phyloP scores from a whole-genome alignment of 1,140 invertebrate species.

The Linepithema humile region DNA sequence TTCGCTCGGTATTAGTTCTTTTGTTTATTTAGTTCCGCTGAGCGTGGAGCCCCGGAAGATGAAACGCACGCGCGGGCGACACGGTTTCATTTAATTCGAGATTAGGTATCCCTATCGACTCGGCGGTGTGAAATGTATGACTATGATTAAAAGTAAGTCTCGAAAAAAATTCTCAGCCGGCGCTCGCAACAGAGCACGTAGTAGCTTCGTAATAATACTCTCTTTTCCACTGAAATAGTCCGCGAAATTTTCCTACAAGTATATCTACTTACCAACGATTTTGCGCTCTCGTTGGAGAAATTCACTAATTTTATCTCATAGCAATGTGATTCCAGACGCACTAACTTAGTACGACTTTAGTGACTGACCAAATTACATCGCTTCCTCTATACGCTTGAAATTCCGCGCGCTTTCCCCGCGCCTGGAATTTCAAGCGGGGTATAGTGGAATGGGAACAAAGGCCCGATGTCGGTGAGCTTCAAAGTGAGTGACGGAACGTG shows the following conservation, averaged over 20 bases:
- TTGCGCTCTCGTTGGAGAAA: conserved; percentile 11
- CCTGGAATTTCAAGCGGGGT: conserved; percentile 58
- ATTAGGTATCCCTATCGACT: conserved; percentile 18
- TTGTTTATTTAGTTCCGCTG: conserved; percentile 61
- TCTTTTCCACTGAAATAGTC: background rate
- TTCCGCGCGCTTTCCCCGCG: conserved; percentile 21
- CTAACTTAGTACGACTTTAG: conserved; percentile 32
- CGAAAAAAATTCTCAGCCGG: background rate
- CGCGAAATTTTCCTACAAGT: background rate
- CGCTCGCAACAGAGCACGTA: background rate
- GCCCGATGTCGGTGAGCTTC: conserved; percentile 41
- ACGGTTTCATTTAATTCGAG: conserved; percentile 39
- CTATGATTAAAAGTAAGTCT: conserved; percentile 42
- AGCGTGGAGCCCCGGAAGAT: conserved; percentile 2
- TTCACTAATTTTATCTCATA: conserved; percentile 35
- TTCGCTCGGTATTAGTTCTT: conserved; percentile 63
- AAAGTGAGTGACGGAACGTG: conserved; percentile 59
- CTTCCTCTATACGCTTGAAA: too few species aligned
- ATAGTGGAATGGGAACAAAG: conserved; percentile 32
- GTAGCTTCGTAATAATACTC: background rate
- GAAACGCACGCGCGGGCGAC: conserved; percentile 38
- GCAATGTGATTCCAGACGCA: background rate
- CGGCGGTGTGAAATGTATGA: background rate
- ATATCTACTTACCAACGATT: background rate
- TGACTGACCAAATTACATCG: conserved; percentile 43